A percentile compares a stretch with the other conserved stretches of the same genome.
phyloP scores from a whole-genome alignment of 2,888 invertebrate species.

The Sthenelais limicola region DNA sequence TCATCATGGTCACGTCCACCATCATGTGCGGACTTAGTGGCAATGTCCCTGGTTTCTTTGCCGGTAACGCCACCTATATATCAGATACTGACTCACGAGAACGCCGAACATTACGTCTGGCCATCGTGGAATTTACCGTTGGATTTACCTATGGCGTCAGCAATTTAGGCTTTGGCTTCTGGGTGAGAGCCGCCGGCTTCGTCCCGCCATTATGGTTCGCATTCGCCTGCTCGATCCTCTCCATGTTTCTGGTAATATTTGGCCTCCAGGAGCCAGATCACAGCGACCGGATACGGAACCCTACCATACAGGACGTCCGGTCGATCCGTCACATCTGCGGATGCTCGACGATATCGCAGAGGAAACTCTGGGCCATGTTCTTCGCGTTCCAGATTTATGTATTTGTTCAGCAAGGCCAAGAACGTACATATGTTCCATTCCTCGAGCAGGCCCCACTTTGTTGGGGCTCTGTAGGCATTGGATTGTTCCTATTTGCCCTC shows the following conservation, averaged over 20 bases:
- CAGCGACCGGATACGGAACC: slow-evolving; percentile 35
- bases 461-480: slow-evolving; percentile 51
- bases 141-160: slow-evolving; percentile 53
- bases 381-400: slow-evolving; percentile 69
- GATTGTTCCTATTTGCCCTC: slow-evolving; percentile 51
- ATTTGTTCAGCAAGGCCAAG: slow-evolving; percentile 70
- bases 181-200: slow-evolving; percentile 52
- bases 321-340: slow-evolving; percentile 50
- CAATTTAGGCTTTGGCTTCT: slow-evolving; percentile 49
- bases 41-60: slow-evolving; percentile 52
- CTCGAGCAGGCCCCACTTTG: slow-evolving; percentile 54
- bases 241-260: slow-evolving; percentile 65
- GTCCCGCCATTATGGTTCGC: slow-evolving; percentile 68
- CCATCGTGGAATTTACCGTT: slow-evolving; percentile 53
- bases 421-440: slow-evolving; percentile 67
- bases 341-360: slow-evolving; percentile 53
- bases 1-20: slow-evolving; percentile 49
- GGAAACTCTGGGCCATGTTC: slow-evolving; percentile 69
- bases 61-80: slow-evolving; percentile 55
- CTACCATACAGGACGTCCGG: slow-evolving; percentile 46
- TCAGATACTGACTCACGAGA: slow-evolving; percentile 54
- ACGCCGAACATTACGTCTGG: slow-evolving; percentile 51
- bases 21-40: slow-evolving; percentile 51
- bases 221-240: slow-evolving; percentile 61
- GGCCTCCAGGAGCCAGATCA: slow-evolving; percentile 53